Evolutionary conservation across 2,113 vertebrate genomes (phyloP).

Genomic region (Eira barbara): DNA sequence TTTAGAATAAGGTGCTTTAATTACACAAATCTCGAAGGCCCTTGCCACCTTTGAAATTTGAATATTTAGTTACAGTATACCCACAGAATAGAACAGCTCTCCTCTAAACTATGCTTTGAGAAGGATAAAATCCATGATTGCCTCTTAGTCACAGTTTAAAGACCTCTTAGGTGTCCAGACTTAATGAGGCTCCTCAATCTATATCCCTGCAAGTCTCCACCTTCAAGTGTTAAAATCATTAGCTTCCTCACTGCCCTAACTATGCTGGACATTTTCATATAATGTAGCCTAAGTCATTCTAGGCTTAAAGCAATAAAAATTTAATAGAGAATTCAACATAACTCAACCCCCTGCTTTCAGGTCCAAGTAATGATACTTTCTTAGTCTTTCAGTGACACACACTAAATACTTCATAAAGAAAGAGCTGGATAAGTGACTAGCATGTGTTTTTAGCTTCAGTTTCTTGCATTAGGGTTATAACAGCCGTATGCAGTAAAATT

Average conservation of each 20-base stretch:
- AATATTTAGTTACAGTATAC: not conserved
- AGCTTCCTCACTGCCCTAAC: not conserved
- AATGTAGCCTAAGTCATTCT: not conserved
- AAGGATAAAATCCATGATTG: not conserved
- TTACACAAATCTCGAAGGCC: not conserved
- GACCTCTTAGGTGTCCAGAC: not conserved
- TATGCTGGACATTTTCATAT: not conserved
- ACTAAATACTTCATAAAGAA: not conserved
- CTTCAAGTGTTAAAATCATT: not conserved
- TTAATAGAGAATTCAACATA: not conserved
- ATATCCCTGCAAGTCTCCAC: not conserved
- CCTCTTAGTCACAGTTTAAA: not conserved
- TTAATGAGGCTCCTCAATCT: not conserved
- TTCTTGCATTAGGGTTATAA: not conserved
- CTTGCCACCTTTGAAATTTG: not conserved
- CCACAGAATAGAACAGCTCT: not conserved
- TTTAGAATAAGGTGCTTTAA: not conserved
- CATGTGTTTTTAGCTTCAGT: not conserved
- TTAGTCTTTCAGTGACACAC: not conserved
- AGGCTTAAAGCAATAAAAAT: not conserved
- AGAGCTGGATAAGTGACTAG: not conserved
- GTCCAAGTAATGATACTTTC: not conserved
- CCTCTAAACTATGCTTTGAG: not conserved
- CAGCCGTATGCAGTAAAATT: not conserved
- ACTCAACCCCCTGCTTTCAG: rapidly evolving